Base-by-base conservation (phyloP, 2,113 vertebrate genomes). In the Meles meles region DNA sequence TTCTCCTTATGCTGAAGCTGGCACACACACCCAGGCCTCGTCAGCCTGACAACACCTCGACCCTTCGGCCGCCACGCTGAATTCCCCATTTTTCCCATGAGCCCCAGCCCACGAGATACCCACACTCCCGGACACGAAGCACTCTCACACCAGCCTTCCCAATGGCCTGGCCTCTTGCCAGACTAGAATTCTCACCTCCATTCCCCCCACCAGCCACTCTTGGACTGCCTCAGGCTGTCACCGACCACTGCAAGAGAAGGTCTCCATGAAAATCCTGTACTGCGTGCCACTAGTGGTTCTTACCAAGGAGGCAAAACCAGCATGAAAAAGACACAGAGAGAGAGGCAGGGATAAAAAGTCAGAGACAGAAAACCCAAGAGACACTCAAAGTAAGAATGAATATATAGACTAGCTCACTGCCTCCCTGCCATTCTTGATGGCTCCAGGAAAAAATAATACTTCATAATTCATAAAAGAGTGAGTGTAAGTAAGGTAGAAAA, bases 381-480 rank as follows among this genome's bases (percentile, higher is more conserved):
- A 71, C 23, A 29, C 23, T 39, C 63, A 8, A 29, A 69, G 61
- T 11, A 96, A 96, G 44, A 87, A 71, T 52, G n/a, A 84, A 15
- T 77, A 61, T 39, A 49, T 42, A 15, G 44, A 96, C 74, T 17
- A 8, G 23, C 29, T 93, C 37, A 20, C 80, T 21, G 90, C 90
- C 85, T 93, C 52, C 61, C 65, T 88, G 93, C 71, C 71, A 83
- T 34, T 85, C 77, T 95, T 65, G 69, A 95, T 67, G 71, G 63
- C 80, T 96, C 88, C 63, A 55, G 57, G 71, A 93, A 86, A 94
- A 95, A 97, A 94, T 42, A 94, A 94, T 31, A 90, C 79, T 96
- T 94, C 92, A 96, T 96, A 97, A 96, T 96, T 97, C 92, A 97
- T 94, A 95, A 93, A 96, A 96, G 61, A 97, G 82, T n/a, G 83